These are phyloP conservation scores for Gortyna flavago DNA, from an alignment of 2,888 invertebrate species.

Conservation along the genomic window DNA sequence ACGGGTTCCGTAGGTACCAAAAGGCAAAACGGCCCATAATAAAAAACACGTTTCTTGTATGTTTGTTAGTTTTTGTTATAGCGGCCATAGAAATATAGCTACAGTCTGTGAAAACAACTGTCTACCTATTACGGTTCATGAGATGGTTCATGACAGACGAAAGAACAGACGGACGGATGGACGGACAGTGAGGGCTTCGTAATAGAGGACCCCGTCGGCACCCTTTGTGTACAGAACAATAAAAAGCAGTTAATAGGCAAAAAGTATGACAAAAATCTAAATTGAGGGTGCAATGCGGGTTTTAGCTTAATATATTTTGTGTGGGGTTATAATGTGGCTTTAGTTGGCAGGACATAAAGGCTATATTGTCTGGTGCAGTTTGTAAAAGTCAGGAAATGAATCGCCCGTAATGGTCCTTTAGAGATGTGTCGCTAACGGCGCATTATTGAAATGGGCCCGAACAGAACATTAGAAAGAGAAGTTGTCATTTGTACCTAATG, in stretches of 20 bases:
- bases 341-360: slow-evolving; percentile 46
- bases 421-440: slow-evolving; percentile 42
- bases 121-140: no score
- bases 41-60: neutral
- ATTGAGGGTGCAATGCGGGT: slow-evolving; percentile 54
- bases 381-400: slow-evolving; percentile 59
- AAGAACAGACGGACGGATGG: no score
- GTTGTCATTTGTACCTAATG: neutral
- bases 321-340: slow-evolving; percentile 34
- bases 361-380: slow-evolving; percentile 48
- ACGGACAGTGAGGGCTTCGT: no score
- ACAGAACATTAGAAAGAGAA: slow-evolving; percentile 1
- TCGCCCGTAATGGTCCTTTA: slow-evolving; percentile 48
- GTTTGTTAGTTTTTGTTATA: neutral
- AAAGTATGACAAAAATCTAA: slow-evolving; percentile 53
- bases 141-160: no score
- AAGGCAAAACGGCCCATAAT: neutral
- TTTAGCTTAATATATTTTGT: slow-evolving; percentile 48
- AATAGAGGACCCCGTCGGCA: neutral
- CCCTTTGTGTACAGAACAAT: neutral
- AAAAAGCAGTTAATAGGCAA: slow-evolving; percentile 48
- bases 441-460: slow-evolving; percentile 39
- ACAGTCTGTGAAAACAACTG: no score
- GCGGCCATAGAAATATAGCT: neutral
- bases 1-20: neutral